Percentiles rank a stretch among this genome's conserved stretches.
Conservation (phyloP, 2,888 invertebrate species). For the Standfussiana lucernea region DNA sequence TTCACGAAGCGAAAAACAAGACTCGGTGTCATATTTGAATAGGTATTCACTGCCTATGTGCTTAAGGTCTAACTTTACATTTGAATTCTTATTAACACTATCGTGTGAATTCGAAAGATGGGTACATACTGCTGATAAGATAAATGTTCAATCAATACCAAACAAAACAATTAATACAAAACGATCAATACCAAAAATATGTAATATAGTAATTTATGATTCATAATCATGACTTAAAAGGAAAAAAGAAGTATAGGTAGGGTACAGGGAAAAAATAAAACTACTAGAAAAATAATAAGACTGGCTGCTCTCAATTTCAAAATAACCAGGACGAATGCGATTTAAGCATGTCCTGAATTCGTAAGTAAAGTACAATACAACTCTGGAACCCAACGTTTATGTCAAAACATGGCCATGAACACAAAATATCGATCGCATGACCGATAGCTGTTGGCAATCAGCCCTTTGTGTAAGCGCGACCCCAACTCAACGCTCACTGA, state of each 20-base stretch:
- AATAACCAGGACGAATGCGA: not conserved
- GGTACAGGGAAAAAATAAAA: not conserved
- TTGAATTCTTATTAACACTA: slow-evolving; percentile 19
- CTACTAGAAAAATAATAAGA: not conserved
- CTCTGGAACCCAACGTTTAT: slow-evolving; percentile 11
- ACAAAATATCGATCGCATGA: slow-evolving; percentile 58
- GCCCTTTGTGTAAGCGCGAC: slow-evolving; percentile 49
- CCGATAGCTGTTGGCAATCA: slow-evolving; percentile 50
- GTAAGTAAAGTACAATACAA: not conserved
- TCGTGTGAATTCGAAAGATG: not conserved
- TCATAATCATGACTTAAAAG: not conserved
- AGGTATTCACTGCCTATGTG: slow-evolving; percentile 7
- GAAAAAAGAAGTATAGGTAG: too few relatives aligned
- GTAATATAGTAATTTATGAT: not conserved
- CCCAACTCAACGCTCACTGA: slow-evolving; percentile 27
- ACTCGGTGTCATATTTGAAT: slow-evolving; percentile 19
- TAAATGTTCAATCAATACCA: not conserved
- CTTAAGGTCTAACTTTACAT: slow-evolving; percentile 12
- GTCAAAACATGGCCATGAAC: slow-evolving; percentile 42
- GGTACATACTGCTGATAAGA: not conserved
- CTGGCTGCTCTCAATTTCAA: not conserved
- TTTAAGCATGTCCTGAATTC: not conserved
- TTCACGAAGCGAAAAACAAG: slow-evolving; percentile 30
- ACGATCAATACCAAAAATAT: not conserved
- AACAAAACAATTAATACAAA: not conserved